These are phyloP conservation scores for Penaeus vannamei DNA, from an alignment of 1,140 invertebrate genomes.

Conservation along the genomic window DNA sequence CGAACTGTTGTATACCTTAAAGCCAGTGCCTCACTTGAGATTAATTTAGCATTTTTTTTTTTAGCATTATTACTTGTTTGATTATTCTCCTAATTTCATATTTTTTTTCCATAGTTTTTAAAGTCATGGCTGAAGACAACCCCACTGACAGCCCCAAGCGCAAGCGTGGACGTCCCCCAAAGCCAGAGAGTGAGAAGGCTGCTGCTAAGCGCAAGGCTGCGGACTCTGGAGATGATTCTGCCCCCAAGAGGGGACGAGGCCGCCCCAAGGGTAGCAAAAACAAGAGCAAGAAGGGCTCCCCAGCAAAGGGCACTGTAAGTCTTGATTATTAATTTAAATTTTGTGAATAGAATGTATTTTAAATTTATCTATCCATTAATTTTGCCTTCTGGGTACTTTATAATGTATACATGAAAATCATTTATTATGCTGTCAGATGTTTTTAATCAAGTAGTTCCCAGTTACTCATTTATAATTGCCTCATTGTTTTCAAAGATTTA, in stretches of 20 bases:
- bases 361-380: too few relatives aligned
- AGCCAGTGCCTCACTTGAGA: background rate
- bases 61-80: background rate
- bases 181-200: slow-evolving; percentile 51
- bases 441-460: too few relatives aligned
- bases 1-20: too few relatives aligned
- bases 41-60: background rate
- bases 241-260: slow-evolving; percentile 49
- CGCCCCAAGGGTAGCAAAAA: slow-evolving; percentile 61
- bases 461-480: too few relatives aligned
- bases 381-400: too few relatives aligned
- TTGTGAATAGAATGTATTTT: too few relatives aligned
- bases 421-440: too few relatives aligned
- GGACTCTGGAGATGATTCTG: background rate
- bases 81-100: background rate
- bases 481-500: too few relatives aligned
- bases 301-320: slow-evolving; percentile 23
- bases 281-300: slow-evolving; percentile 24
- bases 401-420: too few relatives aligned
- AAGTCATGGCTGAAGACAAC: slow-evolving; percentile 50
- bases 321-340: too few relatives aligned
- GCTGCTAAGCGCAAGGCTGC: slow-evolving; percentile 38
- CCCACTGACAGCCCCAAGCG: slow-evolving; percentile 48
- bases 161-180: slow-evolving; percentile 53
- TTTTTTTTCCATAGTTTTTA: background rate